Base-by-base conservation (phyloP, 2,888 invertebrate genomes). In the Mellilla xanthometata region DNA sequence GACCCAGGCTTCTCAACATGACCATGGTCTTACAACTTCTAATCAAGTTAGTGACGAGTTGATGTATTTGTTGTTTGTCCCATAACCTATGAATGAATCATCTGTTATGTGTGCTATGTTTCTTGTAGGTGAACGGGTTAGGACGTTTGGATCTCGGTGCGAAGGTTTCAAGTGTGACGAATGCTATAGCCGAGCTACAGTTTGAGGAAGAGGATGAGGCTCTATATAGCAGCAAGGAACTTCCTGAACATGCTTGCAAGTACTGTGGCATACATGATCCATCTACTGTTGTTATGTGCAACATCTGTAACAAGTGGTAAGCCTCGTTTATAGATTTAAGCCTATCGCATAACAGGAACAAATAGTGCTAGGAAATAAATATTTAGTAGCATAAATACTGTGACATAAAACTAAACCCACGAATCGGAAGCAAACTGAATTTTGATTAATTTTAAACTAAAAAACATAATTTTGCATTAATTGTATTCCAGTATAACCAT, bases 241-340 rank as follows among this genome's bases (percentile, higher is more conserved):
- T 99, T 51, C 99, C 99, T 1, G 95, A 96, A 57, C 97, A 98
- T 91, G 99, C 99, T 0, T 99, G 99, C 92, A 98, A 98, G 77
- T 99, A 99, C 78, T 99, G 99, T 84, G 99, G 99, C 33, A 98
- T 99, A 56, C 98, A 99, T 76, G 99, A 99, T 76, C 98, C 98
- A 0, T 94, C 96, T 55, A 97, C 97, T 66, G 99, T 99, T 27
- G 98, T 99, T 41, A 97, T 97, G 95, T 99, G 99, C 85, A 99
- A 99, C 77, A 93, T 96, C 49, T 99, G 99, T 78, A 98, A 97
- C 77, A 99, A 99, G 77, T 99, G 99, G 99, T 90, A 61, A 78
- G 82, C n/a, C n/a, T n/a, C n/a, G n/a, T n/a, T n/a, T n/a, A n/a
- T n/a, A n/a, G n/a, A n/a, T n/a, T n/a, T n/a, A n/a, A n/a, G n/a